Conservation (phyloP, 2,888 invertebrate genomes). For the Drosophila incognita region DNA sequence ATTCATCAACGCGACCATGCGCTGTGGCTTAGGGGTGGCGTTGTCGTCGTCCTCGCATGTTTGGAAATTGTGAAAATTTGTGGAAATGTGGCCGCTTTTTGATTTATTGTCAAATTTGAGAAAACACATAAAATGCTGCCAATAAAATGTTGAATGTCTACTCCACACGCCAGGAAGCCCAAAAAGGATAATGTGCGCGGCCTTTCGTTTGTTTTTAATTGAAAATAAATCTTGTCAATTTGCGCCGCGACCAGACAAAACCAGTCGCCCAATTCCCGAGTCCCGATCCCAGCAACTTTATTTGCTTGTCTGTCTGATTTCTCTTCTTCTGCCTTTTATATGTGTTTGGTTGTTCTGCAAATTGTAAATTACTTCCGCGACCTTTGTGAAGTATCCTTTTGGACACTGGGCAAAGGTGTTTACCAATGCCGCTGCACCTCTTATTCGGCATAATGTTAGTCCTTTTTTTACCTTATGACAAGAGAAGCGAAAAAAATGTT, state of each 20-base stretch:
- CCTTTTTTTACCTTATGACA: slow-evolving; percentile 60
- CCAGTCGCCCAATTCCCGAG: slow-evolving; percentile 12
- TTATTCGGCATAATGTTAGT: slow-evolving; percentile 46
- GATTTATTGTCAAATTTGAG: slow-evolving; percentile 80
- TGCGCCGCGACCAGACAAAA: slow-evolving; percentile 65
- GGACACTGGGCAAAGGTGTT: slow-evolving; percentile 61
- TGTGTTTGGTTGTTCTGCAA: slow-evolving; percentile 34
- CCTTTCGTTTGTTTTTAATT: slow-evolving; percentile 75
- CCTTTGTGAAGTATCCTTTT: slow-evolving; percentile 67
- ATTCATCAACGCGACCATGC: slow-evolving; percentile 71
- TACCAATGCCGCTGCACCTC: slow-evolving; percentile 40
- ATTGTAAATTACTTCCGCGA: slow-evolving; percentile 83
- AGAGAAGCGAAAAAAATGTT: slow-evolving; percentile 40
- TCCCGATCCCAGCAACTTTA: slow-evolving; percentile 36
- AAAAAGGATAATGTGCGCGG: slow-evolving; percentile 63
- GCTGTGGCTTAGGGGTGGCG: slow-evolving; percentile 76
- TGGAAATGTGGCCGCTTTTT: slow-evolving; percentile 64
- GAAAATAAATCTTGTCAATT: slow-evolving; percentile 83
- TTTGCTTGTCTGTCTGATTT: slow-evolving; percentile 56
- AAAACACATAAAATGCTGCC: slow-evolving; percentile 76
- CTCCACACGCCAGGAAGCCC: slow-evolving; percentile 19
- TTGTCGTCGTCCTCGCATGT: slow-evolving; percentile 47
- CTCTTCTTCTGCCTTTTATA: slow-evolving; percentile 25
- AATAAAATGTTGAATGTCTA: slow-evolving; percentile 68
- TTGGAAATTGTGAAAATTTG: slow-evolving; percentile 49